Percentiles rank a stretch among this genome's conserved stretches.
Conservation (phyloP, 2,113 vertebrate species). For the Oncorhynchus mykiss region DNA sequence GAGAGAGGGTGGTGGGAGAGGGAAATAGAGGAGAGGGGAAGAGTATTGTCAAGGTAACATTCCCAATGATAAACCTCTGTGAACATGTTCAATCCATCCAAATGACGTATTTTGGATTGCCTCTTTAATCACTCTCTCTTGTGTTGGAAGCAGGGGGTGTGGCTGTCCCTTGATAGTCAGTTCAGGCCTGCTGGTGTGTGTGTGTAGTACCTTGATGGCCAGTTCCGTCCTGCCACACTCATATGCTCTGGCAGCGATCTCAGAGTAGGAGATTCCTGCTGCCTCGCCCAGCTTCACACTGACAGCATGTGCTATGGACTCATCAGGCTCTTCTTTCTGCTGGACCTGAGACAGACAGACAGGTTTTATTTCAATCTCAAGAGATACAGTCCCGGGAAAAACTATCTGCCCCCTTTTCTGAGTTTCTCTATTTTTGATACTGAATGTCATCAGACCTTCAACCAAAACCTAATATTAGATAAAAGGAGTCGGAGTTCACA, state of each 20-base stretch:
- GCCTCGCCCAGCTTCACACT: constrained; percentile 91
- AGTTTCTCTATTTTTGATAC: no score
- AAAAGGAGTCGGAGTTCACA: no score
- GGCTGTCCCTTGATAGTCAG: background rate
- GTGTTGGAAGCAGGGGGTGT: no score
- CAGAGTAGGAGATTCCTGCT: constrained; percentile 89
- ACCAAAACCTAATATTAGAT: no score
- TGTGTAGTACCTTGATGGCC: constrained; percentile 85
- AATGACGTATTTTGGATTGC: background rate
- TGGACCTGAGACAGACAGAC: constrained; percentile 66
- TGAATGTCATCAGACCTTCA: no score
- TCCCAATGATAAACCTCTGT: no score
- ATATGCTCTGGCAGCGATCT: constrained; percentile 89
- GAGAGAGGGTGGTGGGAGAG: background rate
- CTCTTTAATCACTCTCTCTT: background rate
- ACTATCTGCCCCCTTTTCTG: no score
- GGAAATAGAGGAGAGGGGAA: background rate
- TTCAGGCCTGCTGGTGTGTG: background rate
- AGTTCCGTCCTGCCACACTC: constrained; percentile 89
- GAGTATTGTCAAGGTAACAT: no score
- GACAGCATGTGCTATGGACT: constrained; percentile 85
- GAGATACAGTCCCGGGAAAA: no score
- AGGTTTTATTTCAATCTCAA: background rate
- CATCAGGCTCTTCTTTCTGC: constrained; percentile 91
- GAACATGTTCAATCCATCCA: no score